These are phyloP conservation scores for Rhabdomys pumilio DNA, from an alignment of 2,797 vertebrate genomes.

Conservation along the genomic window DNA sequence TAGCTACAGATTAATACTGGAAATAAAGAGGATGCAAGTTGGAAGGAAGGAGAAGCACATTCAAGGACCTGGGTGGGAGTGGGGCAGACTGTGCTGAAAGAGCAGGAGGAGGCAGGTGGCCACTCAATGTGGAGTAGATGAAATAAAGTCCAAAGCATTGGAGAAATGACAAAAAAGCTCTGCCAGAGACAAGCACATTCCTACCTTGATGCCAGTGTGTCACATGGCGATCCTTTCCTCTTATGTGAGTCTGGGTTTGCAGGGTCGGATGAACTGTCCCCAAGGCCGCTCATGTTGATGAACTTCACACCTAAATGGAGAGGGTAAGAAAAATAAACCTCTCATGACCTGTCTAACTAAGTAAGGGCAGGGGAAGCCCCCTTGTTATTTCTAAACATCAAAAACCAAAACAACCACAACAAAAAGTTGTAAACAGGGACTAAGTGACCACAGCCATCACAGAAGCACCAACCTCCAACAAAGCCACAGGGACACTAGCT, in stretches of 20 bases:
- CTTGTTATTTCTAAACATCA: background rate
- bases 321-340: slow-evolving; percentile 5
- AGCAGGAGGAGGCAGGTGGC: background rate
- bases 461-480: background rate
- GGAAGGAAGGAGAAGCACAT: slow-evolving; percentile 54
- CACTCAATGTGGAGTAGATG: slow-evolving; percentile 57
- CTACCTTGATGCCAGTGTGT: slow-evolving; percentile 95
- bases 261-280: slow-evolving; percentile 95
- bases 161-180: slow-evolving; percentile 60
- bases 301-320: slow-evolving; percentile 91
- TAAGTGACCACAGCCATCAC: background rate
- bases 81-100: background rate
- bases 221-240: slow-evolving; percentile 96
- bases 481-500: slow-evolving; percentile 12
- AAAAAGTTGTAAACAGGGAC: background rate
- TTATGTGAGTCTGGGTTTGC: slow-evolving; percentile 94
- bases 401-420: background rate
- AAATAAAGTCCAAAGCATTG: slow-evolving; percentile 26
- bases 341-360: slow-evolving; percentile 10
- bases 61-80: slow-evolving; percentile 11
- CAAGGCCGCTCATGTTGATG: slow-evolving; percentile 97
- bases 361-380: background rate
- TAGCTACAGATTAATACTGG: background rate
- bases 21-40: slow-evolving; percentile 22
- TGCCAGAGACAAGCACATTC: slow-evolving; percentile 28